These are phyloP conservation scores for Xenopus petersii DNA, from an alignment of 2,797 vertebrate genomes.

Conservation along the genomic window DNA sequence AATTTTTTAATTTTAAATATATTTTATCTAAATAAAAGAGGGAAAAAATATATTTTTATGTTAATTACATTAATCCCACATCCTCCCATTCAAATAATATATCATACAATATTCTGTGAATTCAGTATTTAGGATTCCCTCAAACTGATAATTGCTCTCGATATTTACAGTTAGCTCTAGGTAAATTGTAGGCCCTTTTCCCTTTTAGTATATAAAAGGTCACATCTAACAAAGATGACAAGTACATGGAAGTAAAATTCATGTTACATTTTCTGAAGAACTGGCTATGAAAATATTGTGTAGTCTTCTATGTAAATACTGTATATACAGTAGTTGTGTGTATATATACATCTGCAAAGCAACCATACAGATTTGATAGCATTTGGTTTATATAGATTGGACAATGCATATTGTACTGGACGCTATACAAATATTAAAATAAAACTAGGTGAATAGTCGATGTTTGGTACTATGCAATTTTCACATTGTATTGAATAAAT, in stretches of 20 bases:
- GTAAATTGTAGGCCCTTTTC: constrained; percentile 24
- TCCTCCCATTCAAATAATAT: too few species aligned
- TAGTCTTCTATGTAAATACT: background rate
- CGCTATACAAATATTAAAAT: too few species aligned
- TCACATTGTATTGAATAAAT: too few species aligned
- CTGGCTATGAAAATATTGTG: constrained; percentile 39
- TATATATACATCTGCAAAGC: too few species aligned
- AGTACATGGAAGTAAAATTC: constrained; percentile 34
- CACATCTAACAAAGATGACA: constrained; percentile 37
- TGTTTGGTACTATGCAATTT: too few species aligned
- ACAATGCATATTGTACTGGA: too few species aligned
- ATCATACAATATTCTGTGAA: too few species aligned
- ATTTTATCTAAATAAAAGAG: too few species aligned
- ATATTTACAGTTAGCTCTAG: constrained; percentile 36
- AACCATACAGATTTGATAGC: background rate
- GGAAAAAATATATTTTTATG: too few species aligned
- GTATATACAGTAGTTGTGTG: background rate
- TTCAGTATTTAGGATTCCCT: constrained; percentile 7
- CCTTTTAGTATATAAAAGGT: constrained; percentile 43
- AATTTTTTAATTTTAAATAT: too few species aligned
- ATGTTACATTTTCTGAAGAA: constrained; percentile 40
- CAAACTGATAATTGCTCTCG: constrained; percentile 29
- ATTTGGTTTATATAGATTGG: background rate
- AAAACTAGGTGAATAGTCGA: too few species aligned
- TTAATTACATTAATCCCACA: too few species aligned